Evolutionary conservation across 2,888 invertebrate species (phyloP).

Genomic region (Lathronympha strigana): DNA sequence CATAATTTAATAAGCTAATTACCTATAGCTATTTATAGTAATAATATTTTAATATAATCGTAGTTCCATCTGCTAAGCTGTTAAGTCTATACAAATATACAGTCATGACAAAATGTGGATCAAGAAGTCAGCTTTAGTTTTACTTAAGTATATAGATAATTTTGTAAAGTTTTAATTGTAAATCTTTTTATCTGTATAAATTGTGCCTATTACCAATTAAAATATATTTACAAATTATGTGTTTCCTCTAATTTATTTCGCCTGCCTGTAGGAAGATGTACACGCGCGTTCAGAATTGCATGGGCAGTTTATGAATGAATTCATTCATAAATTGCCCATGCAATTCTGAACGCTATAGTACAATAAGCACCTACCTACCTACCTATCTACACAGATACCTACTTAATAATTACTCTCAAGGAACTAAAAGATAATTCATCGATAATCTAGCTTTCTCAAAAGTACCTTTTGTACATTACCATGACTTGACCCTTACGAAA

Average conservation of each 20-base stretch:
- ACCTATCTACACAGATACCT: too few relatives aligned
- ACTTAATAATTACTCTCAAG: too few relatives aligned
- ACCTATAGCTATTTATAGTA: constrained; percentile 20
- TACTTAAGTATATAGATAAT: constrained; percentile 26
- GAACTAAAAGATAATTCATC: too few relatives aligned
- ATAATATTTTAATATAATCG: constrained; percentile 9
- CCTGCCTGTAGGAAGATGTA: too few relatives aligned
- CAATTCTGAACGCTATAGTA: too few relatives aligned
- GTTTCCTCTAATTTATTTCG: constrained; percentile 10
- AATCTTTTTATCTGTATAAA: constrained; percentile 38
- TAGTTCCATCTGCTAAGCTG: not conserved
- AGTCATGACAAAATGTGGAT: constrained; percentile 21
- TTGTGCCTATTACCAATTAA: constrained; percentile 29
- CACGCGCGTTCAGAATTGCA: too few relatives aligned
- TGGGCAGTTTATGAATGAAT: too few relatives aligned
- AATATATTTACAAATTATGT: constrained; percentile 22
- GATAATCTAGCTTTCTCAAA: too few relatives aligned
- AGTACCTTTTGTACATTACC: too few relatives aligned
- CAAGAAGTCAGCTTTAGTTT: constrained; percentile 31
- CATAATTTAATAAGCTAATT: constrained; percentile 20
- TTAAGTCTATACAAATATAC: constrained; percentile 2
- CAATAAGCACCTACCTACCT: too few relatives aligned
- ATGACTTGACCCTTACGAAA: too few relatives aligned
- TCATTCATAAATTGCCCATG: too few relatives aligned
- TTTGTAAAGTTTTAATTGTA: constrained; percentile 29